Evolutionary conservation across 2,888 invertebrate species (phyloP).

Genomic region (Ormyrus thymus): DNA sequence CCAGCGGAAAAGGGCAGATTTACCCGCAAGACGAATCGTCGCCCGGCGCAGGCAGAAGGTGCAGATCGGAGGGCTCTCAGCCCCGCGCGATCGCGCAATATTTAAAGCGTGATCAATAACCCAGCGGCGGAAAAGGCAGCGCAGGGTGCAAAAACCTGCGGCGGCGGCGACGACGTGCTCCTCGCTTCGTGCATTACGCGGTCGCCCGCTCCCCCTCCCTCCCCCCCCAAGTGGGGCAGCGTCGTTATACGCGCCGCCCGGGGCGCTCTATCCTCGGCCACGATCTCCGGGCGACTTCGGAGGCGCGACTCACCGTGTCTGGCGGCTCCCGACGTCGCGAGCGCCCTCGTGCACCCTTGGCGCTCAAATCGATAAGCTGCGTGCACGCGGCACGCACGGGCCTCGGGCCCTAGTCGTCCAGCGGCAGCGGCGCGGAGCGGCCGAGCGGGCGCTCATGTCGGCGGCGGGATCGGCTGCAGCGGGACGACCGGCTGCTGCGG

Average conservation of each 20-base stretch:
- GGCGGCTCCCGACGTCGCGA: slow-evolving; percentile 58
- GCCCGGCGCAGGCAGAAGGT: no score
- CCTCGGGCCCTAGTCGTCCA: no score
- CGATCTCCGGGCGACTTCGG: no score
- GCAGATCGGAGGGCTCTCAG: no score
- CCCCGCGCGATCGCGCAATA: slow-evolving; percentile 13
- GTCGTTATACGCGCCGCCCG: no score
- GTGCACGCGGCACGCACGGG: slow-evolving; percentile 64
- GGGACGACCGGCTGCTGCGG: slow-evolving; percentile 52
- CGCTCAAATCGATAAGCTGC: slow-evolving; percentile 72
- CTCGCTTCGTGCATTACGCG: no score
- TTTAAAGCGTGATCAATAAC: slow-evolving; percentile 48
- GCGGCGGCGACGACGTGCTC: no score
- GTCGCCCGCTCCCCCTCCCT: not conserved
- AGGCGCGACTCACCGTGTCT: slow-evolving; percentile 52
- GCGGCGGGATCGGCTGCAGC: slow-evolving; percentile 63
- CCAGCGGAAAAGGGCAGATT: not conserved
- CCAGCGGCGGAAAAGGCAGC: no score
- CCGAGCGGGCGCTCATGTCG: slow-evolving; percentile 67
- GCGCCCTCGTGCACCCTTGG: slow-evolving; percentile 58
- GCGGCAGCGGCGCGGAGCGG: not conserved
- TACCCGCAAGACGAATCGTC: no score
- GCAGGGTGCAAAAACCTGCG: slow-evolving; percentile 41
- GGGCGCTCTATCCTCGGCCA: no score
- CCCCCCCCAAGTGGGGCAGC: not conserved